Percentiles rank a stretch among this genome's conserved stretches.
phyloP scores from a whole-genome alignment of 2,797 vertebrate species.

The Acanthornis magna region DNA sequence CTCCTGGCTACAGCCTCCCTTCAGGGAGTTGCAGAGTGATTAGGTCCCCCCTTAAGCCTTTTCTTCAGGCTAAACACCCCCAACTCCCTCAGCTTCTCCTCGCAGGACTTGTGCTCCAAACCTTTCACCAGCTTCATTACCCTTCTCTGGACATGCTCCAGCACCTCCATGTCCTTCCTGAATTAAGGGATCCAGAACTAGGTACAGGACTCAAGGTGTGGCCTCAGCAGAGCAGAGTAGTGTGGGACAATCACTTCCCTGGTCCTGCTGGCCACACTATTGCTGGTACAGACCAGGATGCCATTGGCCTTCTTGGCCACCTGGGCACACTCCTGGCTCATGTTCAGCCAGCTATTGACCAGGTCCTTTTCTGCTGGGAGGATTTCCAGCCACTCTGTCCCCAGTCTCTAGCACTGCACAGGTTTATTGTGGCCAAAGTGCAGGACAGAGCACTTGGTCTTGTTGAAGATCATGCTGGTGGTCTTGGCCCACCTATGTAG shows the following conservation, averaged over 20 bases:
- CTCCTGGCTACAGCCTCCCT: neutral
- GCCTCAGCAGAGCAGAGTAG: rapidly evolving
- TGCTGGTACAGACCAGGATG: neutral
- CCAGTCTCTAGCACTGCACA: neutral
- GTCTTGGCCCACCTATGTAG: neutral
- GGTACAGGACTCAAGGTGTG: neutral
- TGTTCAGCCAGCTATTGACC: neutral
- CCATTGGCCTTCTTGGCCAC: neutral
- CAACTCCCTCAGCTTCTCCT: neutral
- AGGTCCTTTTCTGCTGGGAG: neutral
- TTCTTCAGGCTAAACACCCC: neutral
- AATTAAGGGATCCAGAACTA: neutral
- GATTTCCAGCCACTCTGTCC: neutral
- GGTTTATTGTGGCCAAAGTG: neutral
- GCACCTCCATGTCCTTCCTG: neutral
- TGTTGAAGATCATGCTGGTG: neutral
- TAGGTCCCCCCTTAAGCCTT: neutral
- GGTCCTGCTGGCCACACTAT: neutral
- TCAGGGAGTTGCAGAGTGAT: neutral
- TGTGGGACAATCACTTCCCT: neutral
- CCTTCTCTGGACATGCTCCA: neutral
- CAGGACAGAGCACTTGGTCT: neutral
- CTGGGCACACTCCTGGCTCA: rapidly evolving
- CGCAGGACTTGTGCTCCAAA: neutral
- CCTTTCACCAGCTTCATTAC: neutral